These are phyloP conservation scores for Bubalus kerabau DNA, from an alignment of 2,113 vertebrate genomes.

Conservation along the genomic window DNA sequence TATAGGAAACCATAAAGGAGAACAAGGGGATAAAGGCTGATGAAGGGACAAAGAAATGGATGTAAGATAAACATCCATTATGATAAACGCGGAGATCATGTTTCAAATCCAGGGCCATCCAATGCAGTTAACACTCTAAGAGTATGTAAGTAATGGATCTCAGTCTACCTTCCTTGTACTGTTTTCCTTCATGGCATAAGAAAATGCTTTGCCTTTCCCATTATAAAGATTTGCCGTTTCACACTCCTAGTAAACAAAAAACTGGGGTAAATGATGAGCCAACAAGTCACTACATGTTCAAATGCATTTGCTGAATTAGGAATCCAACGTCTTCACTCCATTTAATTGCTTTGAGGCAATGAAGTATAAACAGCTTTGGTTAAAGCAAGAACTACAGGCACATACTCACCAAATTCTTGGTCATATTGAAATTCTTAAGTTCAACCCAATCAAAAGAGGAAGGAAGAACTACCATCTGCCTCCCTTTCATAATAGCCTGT, in stretches of 20 bases:
- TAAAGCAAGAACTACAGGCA: neutral
- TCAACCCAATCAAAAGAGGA: slow-evolving; percentile 40
- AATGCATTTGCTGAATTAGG: slow-evolving; percentile 56
- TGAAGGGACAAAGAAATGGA: neutral
- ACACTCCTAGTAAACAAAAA: neutral
- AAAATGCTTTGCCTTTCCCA: neutral
- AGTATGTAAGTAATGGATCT: neutral
- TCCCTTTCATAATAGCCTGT: neutral
- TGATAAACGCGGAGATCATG: neutral
- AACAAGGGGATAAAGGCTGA: neutral
- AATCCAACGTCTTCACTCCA: slow-evolving; percentile 13
- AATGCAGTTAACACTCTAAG: slow-evolving; percentile 26
- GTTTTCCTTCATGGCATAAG: neutral
- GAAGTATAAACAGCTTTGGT: neutral
- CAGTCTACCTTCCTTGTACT: neutral
- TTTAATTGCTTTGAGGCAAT: slow-evolving; percentile 51
- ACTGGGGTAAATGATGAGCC: slow-evolving; percentile 50
- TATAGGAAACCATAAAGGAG: neutral
- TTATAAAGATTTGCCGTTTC: neutral
- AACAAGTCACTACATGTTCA: slow-evolving; percentile 49
- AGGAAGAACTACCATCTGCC: neutral
- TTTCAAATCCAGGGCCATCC: neutral
- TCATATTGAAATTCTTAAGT: slow-evolving; percentile 1
- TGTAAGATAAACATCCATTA: neutral
- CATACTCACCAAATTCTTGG: neutral